phyloP scores from a whole-genome alignment of 2,888 invertebrate species.

The Sussaba pulchella region DNA sequence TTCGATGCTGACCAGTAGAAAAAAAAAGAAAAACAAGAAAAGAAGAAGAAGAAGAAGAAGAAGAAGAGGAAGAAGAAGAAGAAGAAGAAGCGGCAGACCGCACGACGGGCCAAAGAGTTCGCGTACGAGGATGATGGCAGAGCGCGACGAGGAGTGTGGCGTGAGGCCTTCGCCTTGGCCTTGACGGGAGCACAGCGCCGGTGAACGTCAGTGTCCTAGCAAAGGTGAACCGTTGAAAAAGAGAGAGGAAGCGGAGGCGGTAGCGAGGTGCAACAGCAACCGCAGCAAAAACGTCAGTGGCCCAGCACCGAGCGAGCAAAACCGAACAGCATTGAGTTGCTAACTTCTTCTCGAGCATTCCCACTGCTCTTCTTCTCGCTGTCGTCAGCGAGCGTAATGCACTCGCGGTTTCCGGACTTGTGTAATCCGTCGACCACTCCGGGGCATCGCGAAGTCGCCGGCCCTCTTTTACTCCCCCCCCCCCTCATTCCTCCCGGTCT shows the following conservation, averaged over 20 bases:
- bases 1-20: constrained; percentile 21
- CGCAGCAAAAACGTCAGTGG: neutral
- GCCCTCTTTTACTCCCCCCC: neutral
- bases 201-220: constrained; percentile 77
- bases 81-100: constrained; percentile 38
- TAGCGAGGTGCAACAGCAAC: constrained; percentile 1
- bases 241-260: constrained; percentile 59
- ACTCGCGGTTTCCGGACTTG: constrained; percentile 76
- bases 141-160: constrained; percentile 40
- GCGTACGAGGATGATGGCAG: constrained; percentile 6
- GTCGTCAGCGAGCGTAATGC: constrained; percentile 71
- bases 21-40: neutral
- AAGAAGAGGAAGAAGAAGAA: constrained; percentile 14
- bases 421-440: constrained; percentile 68
- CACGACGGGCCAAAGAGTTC: constrained; percentile 70
- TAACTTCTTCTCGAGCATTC: constrained; percentile 10
- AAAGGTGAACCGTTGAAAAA: constrained; percentile 71
- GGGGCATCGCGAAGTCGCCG: neutral
- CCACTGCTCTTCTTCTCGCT: constrained; percentile 42
- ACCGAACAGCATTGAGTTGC: too few species aligned
- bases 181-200: constrained; percentile 70
- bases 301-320: too few species aligned
- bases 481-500: neutral
- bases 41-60: constrained; percentile 35
- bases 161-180: constrained; percentile 79